Conservation (phyloP, 1,140 invertebrate species). For the Colletes latitarsis region DNA sequence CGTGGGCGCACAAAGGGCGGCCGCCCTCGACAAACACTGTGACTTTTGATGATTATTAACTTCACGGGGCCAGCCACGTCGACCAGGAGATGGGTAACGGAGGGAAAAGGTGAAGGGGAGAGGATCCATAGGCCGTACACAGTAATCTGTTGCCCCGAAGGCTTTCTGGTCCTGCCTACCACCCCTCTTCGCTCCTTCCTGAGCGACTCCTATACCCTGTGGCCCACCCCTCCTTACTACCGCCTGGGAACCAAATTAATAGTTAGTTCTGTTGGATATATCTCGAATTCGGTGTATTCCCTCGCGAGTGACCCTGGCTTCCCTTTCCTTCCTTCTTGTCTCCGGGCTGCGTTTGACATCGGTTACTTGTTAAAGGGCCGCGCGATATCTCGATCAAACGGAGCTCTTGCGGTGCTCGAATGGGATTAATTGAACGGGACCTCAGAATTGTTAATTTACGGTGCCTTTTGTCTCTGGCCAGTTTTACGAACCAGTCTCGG, state of each 20-base stretch:
- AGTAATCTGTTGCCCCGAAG: constrained; percentile 79
- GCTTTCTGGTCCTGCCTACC: constrained; percentile 69
- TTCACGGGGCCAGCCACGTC: constrained; percentile 74
- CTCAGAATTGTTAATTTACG: constrained; percentile 64
- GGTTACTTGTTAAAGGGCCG: constrained; percentile 67
- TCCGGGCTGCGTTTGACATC: constrained; percentile 68
- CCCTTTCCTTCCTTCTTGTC: constrained; percentile 50
- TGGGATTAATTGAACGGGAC: constrained; percentile 64
- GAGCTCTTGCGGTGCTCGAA: constrained; percentile 62
- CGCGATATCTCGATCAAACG: constrained; percentile 67
- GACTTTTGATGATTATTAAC: constrained; percentile 83
- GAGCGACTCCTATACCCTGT: constrained; percentile 34
- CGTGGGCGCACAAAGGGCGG: constrained; percentile 78
- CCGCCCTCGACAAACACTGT: constrained; percentile 81
- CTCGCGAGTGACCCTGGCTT: constrained; percentile 55
- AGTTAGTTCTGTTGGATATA: constrained; percentile 77
- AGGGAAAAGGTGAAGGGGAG: constrained; percentile 48
- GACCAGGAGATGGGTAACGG: constrained; percentile 66
- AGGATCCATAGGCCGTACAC: constrained; percentile 67
- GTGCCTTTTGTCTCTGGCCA: background rate
- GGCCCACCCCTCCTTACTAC: constrained; percentile 47
- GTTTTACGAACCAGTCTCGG: background rate
- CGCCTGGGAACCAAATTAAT: constrained; percentile 81
- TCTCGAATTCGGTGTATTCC: constrained; percentile 74
- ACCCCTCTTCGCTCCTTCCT: constrained; percentile 45